Conservation (phyloP, 1,140 invertebrate species). For the Drosophila parabipectinata region DNA sequence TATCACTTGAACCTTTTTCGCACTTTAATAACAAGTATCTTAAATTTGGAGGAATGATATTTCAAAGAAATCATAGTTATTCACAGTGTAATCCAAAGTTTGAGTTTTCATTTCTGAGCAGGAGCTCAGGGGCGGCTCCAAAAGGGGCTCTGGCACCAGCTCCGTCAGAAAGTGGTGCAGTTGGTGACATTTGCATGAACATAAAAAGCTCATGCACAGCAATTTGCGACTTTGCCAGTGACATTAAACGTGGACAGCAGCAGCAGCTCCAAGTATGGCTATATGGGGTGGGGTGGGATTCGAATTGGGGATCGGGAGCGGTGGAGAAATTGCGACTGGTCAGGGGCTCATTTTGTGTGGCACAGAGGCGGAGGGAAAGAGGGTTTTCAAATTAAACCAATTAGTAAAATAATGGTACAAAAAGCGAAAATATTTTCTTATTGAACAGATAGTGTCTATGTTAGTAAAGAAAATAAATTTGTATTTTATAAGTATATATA, state of each 20-base stretch:
- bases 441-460: not conserved
- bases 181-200: slow-evolving; percentile 82
- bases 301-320: not conserved
- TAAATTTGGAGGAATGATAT: not conserved
- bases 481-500: too few relatives aligned
- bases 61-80: not conserved
- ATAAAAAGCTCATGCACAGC: slow-evolving; percentile 82
- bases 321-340: slow-evolving; percentile 3
- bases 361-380: slow-evolving; percentile 7
- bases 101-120: slow-evolving; percentile 35
- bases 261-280: slow-evolving; percentile 36
- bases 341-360: slow-evolving; percentile 17
- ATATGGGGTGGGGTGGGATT: not conserved
- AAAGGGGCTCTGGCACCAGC: slow-evolving; percentile 26
- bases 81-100: slow-evolving; percentile 33
- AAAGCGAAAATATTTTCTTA: not conserved
- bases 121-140: slow-evolving; percentile 1
- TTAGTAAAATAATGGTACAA: not conserved
- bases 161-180: slow-evolving; percentile 65
- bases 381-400: not conserved
- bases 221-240: slow-evolving; percentile 82
- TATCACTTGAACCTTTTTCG: too few relatives aligned
- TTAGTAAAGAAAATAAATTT: too few relatives aligned
- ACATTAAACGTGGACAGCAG: slow-evolving; percentile 79
- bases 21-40: too few relatives aligned